Conservation (phyloP, 2,888 invertebrate species). For the Yponomeuta evonymella region DNA sequence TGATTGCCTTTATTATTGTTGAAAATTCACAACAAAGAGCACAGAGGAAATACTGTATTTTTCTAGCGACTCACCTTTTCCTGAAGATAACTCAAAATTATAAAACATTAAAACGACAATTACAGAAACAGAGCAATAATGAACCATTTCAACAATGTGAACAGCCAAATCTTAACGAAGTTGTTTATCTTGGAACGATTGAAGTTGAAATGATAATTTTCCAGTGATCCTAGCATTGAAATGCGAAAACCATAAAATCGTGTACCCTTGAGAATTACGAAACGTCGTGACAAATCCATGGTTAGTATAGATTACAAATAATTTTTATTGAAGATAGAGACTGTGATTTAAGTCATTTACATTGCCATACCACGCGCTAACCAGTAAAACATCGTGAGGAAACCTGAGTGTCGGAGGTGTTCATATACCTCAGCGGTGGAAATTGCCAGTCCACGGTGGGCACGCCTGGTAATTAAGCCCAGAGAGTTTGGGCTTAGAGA, state of each 20-base stretch:
- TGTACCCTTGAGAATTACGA: background rate
- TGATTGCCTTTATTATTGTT: too few species aligned
- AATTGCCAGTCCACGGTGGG: too few species aligned
- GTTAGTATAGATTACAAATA: background rate
- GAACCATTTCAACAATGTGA: background rate
- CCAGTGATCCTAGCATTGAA: background rate
- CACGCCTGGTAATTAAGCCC: too few species aligned
- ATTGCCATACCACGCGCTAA: too few species aligned
- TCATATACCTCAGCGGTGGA: too few species aligned
- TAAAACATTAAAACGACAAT: background rate
- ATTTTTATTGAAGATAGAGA: too few species aligned
- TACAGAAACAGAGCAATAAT: background rate
- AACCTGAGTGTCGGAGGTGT: too few species aligned
- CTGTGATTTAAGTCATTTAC: too few species aligned
- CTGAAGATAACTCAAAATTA: background rate
- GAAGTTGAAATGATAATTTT: background rate
- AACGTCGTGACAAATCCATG: background rate
- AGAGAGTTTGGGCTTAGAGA: too few species aligned
- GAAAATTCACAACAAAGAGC: too few species aligned
- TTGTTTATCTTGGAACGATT: background rate
- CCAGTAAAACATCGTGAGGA: too few species aligned
- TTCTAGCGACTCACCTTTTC: background rate
- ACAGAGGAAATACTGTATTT: background rate
- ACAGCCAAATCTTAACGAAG: background rate
- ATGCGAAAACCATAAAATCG: background rate